Conservation (phyloP, 2,797 vertebrate genomes). For the Scarus forsteni region DNA sequence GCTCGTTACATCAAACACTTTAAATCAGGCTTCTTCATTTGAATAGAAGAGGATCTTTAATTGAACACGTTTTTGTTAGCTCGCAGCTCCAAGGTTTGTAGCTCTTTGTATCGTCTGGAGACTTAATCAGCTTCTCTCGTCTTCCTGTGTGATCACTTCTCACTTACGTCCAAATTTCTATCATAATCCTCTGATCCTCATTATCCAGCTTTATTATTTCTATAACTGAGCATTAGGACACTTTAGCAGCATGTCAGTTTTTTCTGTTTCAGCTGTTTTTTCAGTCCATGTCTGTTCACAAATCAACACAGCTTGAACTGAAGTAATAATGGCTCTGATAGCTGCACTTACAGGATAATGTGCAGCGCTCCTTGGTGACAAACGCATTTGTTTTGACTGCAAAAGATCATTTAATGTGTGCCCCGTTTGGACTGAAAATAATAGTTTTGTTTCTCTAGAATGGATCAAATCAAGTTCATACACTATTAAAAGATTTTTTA, state of each 20-base stretch:
- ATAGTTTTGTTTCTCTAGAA: too few species aligned
- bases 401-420: too few species aligned
- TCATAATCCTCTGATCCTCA: slow-evolving; percentile 11
- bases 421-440: too few species aligned
- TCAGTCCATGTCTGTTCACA: too few species aligned
- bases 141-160: slow-evolving; percentile 16
- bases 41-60: slow-evolving; percentile 46
- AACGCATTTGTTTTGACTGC: too few species aligned
- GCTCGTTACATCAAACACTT: slow-evolving; percentile 62
- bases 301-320: too few species aligned
- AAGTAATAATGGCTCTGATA: too few species aligned
- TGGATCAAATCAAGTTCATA: too few species aligned
- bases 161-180: slow-evolving; percentile 22
- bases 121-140: slow-evolving; percentile 9
- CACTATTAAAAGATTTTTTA: too few species aligned
- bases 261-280: neutral
- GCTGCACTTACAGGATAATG: too few species aligned
- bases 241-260: slow-evolving; percentile 1
- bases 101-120: slow-evolving; percentile 19
- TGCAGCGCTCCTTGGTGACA: too few species aligned
- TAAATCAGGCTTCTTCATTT: slow-evolving; percentile 55
- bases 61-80: slow-evolving; percentile 30
- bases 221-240: neutral
- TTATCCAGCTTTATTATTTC: slow-evolving; percentile 12
- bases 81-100: slow-evolving; percentile 9